Conservation (phyloP, 2,797 vertebrate species). For the Lacerta viridis region DNA sequence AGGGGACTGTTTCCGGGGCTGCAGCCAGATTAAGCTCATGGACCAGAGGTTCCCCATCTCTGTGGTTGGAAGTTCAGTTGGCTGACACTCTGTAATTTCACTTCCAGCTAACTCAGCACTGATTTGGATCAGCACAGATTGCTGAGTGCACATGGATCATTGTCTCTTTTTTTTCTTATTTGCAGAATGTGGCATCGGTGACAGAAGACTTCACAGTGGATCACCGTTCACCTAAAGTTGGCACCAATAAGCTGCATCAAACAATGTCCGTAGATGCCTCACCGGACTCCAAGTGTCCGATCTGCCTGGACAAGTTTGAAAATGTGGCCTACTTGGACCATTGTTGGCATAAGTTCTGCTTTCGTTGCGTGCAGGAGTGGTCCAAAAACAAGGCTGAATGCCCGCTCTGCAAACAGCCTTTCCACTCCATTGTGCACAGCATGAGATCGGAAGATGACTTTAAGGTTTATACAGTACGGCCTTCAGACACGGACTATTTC, state of each 20-base stretch:
- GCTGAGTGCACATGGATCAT: conserved; percentile 36
- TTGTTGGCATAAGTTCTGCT: conserved; percentile 96
- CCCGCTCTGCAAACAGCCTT: conserved; percentile 95
- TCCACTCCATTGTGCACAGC: conserved; percentile 93
- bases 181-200: conserved; percentile 85
- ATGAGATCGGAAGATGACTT: conserved; percentile 93
- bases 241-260: conserved; percentile 79
- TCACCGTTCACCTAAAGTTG: conserved; percentile 77
- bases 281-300: conserved; percentile 96
- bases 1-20: too few species aligned
- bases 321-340: conserved; percentile 91
- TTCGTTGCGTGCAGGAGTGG: conserved; percentile 95
- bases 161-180: conserved; percentile 65
- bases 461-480: conserved; percentile 88
- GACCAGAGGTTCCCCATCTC: too few species aligned
- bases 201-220: conserved; percentile 85
- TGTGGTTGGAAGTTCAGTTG: background rate
- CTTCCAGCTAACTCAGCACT: background rate
- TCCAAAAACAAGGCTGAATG: conserved; percentile 98
- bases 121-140: conserved; percentile 30
- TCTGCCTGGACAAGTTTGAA: conserved; percentile 94
- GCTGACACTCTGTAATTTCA: background rate
- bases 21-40: too few species aligned
- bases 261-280: conserved; percentile 86
- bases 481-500: conserved; percentile 86